Percentiles rank a stretch among this genome's conserved stretches.
Evolutionary conservation across 2,797 vertebrate genomes (phyloP).

Genomic region (Neosalanx taihuensis): DNA sequence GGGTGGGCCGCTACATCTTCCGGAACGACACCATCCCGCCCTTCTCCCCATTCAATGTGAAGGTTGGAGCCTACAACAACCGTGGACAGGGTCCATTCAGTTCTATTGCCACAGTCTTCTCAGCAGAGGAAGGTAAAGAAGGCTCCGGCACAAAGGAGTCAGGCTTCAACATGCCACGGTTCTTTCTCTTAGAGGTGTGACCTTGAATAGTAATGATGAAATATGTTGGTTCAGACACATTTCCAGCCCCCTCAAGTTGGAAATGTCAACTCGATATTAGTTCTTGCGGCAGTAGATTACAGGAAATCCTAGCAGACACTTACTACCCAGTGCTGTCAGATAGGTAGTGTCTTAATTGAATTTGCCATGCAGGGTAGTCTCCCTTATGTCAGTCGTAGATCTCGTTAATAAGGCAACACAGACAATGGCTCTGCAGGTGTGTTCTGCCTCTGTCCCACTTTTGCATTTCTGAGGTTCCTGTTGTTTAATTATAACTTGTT

Average conservation of each 20-base stretch:
- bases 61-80: constrained; percentile 92
- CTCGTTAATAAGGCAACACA: constrained; percentile 64
- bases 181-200: constrained; percentile 45
- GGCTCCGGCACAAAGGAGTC: constrained; percentile 4
- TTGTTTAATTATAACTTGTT: no score
- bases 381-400: constrained; percentile 75
- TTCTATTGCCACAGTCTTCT: constrained; percentile 82
- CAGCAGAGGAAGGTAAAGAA: constrained; percentile 88
- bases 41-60: constrained; percentile 88
- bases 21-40: constrained; percentile 89
- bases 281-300: constrained; percentile 74
- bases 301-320: constrained; percentile 75
- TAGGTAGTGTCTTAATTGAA: constrained; percentile 77
- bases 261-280: constrained; percentile 73
- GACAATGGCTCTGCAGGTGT: constrained; percentile 63
- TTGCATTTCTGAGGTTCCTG: no score
- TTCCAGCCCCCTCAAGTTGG: constrained; percentile 45
- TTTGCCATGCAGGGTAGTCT: constrained; percentile 73
- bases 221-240: constrained; percentile 48
- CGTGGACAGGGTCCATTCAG: constrained; percentile 95
- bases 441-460: constrained; percentile 54
- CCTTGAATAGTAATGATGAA: constrained; percentile 66
- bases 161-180: constrained; percentile 46
- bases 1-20: constrained; percentile 80
- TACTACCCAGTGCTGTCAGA: constrained; percentile 65